Conservation (phyloP, 2,888 invertebrate genomes). For the Chrysolina americana region DNA sequence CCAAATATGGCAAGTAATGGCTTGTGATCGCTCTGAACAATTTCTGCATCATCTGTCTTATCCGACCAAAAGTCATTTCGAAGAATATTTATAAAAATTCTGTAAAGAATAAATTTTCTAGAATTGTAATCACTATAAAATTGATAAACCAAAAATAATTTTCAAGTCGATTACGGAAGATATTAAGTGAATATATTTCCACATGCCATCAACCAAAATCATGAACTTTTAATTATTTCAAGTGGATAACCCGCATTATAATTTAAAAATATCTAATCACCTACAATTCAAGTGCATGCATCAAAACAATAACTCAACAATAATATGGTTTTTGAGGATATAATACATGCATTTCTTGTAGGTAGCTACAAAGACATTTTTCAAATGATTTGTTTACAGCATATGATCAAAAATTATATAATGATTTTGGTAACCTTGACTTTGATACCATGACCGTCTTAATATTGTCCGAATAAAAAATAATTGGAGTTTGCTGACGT, state of each 20-base stretch:
- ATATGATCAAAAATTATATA: conserved; percentile 55
- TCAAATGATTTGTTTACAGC: conserved; percentile 56
- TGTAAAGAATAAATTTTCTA: too few relatives aligned
- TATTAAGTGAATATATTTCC: neutral
- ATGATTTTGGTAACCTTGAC: conserved; percentile 55
- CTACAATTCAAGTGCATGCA: neutral
- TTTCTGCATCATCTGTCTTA: too few relatives aligned
- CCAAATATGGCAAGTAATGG: too few relatives aligned
- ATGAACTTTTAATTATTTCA: neutral
- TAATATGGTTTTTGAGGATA: neutral
- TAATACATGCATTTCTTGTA: neutral
- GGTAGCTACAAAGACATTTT: conserved; percentile 38
- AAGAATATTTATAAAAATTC: too few relatives aligned
- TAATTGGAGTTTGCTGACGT: conserved; percentile 49
- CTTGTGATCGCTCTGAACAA: too few relatives aligned
- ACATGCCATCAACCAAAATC: neutral
- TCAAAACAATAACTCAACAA: neutral
- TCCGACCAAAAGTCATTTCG: too few relatives aligned
- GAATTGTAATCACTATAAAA: too few relatives aligned
- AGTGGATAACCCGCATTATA: neutral
- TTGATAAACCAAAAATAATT: neutral
- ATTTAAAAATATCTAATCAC: neutral
- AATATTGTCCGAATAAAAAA: conserved; percentile 54
- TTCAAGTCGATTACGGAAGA: neutral
- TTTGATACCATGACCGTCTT: conserved; percentile 59